phyloP scores from a whole-genome alignment of 2,797 vertebrate genomes.

The Ptychobarbus kaznakovi region DNA sequence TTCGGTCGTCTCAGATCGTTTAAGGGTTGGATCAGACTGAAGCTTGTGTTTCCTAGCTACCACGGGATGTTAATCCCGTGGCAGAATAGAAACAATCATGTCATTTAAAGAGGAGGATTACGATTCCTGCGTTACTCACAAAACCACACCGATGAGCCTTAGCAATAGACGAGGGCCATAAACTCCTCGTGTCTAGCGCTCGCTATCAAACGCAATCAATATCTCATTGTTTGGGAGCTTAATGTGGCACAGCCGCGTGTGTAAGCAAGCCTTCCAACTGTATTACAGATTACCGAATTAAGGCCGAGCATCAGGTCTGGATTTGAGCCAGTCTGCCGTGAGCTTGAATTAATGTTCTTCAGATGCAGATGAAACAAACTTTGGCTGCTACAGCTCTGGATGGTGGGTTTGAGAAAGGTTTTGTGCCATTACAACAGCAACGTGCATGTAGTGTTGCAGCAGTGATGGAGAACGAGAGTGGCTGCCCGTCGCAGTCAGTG shows the following conservation, averaged over 20 bases:
- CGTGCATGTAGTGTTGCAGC: constrained; percentile 64
- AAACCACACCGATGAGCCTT: background rate
- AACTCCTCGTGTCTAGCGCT: background rate
- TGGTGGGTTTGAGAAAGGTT: constrained; percentile 12
- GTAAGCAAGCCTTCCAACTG: constrained; percentile 28
- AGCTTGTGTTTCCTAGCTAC: too few relatives aligned
- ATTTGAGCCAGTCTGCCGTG: constrained; percentile 30
- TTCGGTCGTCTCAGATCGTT: too few relatives aligned
- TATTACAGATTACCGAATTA: constrained; percentile 42
- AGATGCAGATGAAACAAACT: constrained; percentile 16
- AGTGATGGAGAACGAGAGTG: constrained; percentile 56
- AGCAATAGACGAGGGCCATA: background rate
- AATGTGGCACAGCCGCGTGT: constrained; percentile 4
- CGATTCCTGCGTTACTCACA: background rate
- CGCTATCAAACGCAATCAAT: constrained; percentile 36
- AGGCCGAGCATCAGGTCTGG: background rate
- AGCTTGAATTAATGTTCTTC: constrained; percentile 35
- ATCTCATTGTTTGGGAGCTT: constrained; percentile 39
- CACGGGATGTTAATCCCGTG: too few relatives aligned
- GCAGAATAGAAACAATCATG: too few relatives aligned
- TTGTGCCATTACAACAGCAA: constrained; percentile 69
- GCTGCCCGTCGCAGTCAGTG: constrained; percentile 47
- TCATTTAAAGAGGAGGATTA: constrained; percentile 23
- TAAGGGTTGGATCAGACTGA: too few relatives aligned
- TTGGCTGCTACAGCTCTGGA: background rate